Conservation (phyloP, 2,113 vertebrate species). For the human region GRCh38 chrX:34147001-34147500, state of each 20-base stretch:
- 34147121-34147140: not conserved
- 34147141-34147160: not conserved
- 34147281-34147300: fast-evolving
- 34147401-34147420: not conserved
- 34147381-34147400: not conserved
- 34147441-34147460: not conserved
- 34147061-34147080: not conserved
- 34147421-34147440: not conserved
- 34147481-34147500: not conserved
- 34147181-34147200: not conserved
- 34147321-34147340: not conserved
- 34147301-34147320: not conserved
- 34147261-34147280: fast-evolving
- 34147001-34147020: not conserved
- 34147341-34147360: not conserved
- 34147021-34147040: not conserved
- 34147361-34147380: not conserved
- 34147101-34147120: not conserved
- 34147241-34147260: not conserved
- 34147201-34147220: fast-evolving
- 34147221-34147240: not conserved
- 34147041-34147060: fast-evolving
- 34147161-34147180: not conserved
- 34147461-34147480: not conserved
- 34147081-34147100: not conserved